phyloP scores from a whole-genome alignment of 2,797 vertebrate species.

The Pterois miles region DNA sequence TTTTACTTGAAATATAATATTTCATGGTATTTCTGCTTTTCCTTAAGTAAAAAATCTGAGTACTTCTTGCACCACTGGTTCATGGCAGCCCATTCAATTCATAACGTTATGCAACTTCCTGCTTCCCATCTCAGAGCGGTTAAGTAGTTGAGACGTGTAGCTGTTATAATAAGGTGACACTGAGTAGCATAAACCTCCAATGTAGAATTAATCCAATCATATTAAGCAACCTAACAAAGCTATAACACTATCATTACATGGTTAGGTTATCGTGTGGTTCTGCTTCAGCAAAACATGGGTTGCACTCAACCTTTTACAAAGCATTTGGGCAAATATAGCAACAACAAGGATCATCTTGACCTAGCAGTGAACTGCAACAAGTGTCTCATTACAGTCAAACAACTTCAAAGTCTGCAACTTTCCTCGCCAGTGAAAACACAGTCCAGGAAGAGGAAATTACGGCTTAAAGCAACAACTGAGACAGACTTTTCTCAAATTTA shows the following conservation, averaged over 20 bases:
- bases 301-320: not conserved
- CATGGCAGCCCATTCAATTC: not conserved
- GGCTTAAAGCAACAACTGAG: not conserved
- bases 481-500: not conserved
- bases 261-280: not conserved
- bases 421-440: not conserved
- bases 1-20: too few species aligned
- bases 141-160: not conserved
- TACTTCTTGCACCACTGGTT: too few species aligned
- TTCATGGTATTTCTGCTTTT: too few species aligned
- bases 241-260: not conserved
- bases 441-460: not conserved
- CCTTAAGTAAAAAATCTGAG: too few species aligned
- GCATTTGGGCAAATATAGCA: not conserved
- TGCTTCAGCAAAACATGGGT: not conserved
- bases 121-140: not conserved
- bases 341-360: not conserved
- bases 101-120: conserved; percentile 10
- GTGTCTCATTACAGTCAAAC: conserved; percentile 8
- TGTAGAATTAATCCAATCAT: not conserved
- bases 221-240: not conserved
- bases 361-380: conserved; percentile 10
- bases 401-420: conserved; percentile 5
- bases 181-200: not conserved
- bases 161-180: not conserved